Evolutionary conservation across 2,113 vertebrate species (phyloP).

Genomic region (Neolamprologus devosi): DNA sequence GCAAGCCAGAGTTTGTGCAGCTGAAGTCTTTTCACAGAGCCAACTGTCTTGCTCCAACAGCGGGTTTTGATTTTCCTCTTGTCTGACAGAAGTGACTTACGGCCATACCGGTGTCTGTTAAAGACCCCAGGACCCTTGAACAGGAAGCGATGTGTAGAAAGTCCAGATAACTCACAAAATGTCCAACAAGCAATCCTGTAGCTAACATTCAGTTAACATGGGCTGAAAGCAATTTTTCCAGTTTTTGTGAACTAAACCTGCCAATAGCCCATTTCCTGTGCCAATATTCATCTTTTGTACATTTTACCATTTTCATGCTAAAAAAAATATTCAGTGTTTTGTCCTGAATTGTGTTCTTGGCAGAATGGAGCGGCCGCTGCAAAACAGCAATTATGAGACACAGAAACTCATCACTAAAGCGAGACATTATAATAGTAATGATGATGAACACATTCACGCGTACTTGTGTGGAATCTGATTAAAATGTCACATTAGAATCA

Average conservation of each 20-base stretch:
- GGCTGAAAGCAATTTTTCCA: background rate
- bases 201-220: background rate
- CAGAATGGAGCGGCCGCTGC: background rate
- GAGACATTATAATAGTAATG: slow-evolving; percentile 24
- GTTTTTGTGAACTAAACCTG: background rate
- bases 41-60: slow-evolving; percentile 18
- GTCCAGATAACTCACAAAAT: background rate
- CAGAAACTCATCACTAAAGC: slow-evolving; percentile 28
- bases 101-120: slow-evolving; percentile 12
- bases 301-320: slow-evolving; percentile 15
- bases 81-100: slow-evolving; percentile 49
- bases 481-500: slow-evolving; percentile 39
- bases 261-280: background rate
- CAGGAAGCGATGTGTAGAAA: background rate
- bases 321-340: slow-evolving; percentile 14
- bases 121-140: slow-evolving; percentile 12
- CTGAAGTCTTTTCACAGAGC: slow-evolving; percentile 15
- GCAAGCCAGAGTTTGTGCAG: slow-evolving; percentile 11
- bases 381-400: slow-evolving; percentile 40
- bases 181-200: background rate
- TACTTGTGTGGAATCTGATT: slow-evolving; percentile 30
- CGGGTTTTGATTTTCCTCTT: slow-evolving; percentile 42
- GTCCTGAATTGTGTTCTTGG: slow-evolving; percentile 36
- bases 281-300: slow-evolving; percentile 12
- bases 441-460: slow-evolving; percentile 28